Base-by-base conservation (phyloP, 2,113 vertebrate genomes). In the Hippopotamus amphibius region DNA sequence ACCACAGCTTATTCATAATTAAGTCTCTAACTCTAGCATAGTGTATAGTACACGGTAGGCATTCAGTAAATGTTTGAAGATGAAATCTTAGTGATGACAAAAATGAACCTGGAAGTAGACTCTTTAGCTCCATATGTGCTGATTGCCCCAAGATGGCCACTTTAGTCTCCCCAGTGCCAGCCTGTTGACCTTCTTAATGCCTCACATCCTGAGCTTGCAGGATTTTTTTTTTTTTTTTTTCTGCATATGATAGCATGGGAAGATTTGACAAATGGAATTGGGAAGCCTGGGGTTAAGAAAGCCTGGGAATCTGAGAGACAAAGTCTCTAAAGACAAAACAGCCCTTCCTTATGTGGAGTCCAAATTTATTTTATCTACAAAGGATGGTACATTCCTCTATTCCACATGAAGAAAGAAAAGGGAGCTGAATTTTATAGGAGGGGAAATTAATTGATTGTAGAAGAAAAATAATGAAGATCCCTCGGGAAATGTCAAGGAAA, bases 381-480 rank as follows among this genome's bases (percentile, higher is more conserved):
- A 93, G 17, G 26, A 63, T 79, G 13, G 4, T 28, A 4, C 41
- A 21, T 93, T 61, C 0, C 19, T 94, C 33, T 89, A 55, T 15
- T 81, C 63, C 28, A 71, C 37, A 43, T 48, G 61, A 82, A 53
- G 65, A 80, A 87, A 86, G 63, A 93, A 88, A 53, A 50, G 24
- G 41, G 72, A 93, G 16, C 24, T 80, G 30, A 53, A 41, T 69
- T 80, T 41, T 71, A 76, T 14, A 93, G 24, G 10, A 50, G 10
- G 55, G 88, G 65, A 85, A 50, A 30, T 12, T 66, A 95, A 30
- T 19, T 28, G n/a, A 48, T 30, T 53, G 48, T 50, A 59, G 43
- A 93, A 84, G 86, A 94, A 71, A 69, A 97, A 19, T 17, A 92
- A 93, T 96, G 65, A 91, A 77, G 46, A 80, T 82, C n/a, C 92